These are phyloP conservation scores for Nibea coibor DNA, from an alignment of 2,113 vertebrate genomes.

Conservation along the genomic window DNA sequence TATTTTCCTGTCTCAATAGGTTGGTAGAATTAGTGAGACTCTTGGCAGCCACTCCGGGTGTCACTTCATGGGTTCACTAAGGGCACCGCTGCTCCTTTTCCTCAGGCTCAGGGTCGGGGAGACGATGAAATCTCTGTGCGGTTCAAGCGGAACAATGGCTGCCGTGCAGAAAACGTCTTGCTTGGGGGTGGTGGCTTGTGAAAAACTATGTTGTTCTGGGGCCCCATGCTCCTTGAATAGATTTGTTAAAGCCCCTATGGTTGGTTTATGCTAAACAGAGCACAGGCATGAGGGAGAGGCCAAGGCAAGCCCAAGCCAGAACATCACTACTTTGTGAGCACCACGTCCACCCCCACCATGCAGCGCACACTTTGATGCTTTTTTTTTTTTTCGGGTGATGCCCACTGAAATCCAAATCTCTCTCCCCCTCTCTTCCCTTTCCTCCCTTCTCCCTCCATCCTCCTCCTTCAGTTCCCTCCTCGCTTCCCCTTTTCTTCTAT, in stretches of 20 bases:
- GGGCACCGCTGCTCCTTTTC: conserved; percentile 75
- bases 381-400: conserved; percentile 84
- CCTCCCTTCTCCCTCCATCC: conserved; percentile 62
- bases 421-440: conserved; percentile 70
- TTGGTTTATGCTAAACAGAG: conserved; percentile 92
- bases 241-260: conserved; percentile 93
- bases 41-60: conserved; percentile 81
- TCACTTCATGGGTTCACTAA: conserved; percentile 84
- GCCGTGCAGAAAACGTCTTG: conserved; percentile 78
- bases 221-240: conserved; percentile 90
- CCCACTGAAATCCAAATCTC: conserved; percentile 87
- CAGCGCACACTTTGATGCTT: conserved; percentile 87
- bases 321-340: conserved; percentile 67
- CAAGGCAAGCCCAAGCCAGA: conserved; percentile 82
- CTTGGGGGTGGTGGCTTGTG: conserved; percentile 86
- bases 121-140: conserved; percentile 84
- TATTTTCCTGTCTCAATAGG: conserved; percentile 75
- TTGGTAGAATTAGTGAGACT: conserved; percentile 74
- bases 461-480: conserved; percentile 74
- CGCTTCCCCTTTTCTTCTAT: conserved; percentile 87
- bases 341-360: conserved; percentile 61
- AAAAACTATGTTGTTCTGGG: conserved; percentile 87
- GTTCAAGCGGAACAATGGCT: conserved; percentile 87
- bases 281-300: conserved; percentile 82
- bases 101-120: conserved; percentile 76